Conservation (phyloP, 2,113 vertebrate genomes). For the Tachysurus fulvidraco region DNA sequence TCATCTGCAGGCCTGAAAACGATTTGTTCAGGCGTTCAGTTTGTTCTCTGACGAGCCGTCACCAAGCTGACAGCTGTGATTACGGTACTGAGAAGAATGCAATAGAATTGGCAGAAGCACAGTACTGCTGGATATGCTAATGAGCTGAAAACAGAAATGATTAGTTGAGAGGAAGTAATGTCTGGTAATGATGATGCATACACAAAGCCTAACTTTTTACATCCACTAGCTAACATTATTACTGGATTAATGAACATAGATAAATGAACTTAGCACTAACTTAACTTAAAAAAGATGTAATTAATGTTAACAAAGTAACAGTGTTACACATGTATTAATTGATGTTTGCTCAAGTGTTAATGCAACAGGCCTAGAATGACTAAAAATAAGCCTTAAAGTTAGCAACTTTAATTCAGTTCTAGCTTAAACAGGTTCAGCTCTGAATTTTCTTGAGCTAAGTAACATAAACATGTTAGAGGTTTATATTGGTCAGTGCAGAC, state of each 20-base stretch:
- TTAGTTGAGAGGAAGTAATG: constrained; percentile 4
- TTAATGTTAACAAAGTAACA: not conserved
- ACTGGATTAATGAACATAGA: not conserved
- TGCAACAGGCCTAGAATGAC: not conserved
- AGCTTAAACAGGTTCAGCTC: not conserved
- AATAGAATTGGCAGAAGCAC: not conserved
- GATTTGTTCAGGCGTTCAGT: constrained; percentile 28
- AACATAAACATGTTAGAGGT: not conserved
- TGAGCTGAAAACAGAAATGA: constrained; percentile 4
- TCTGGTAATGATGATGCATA: not conserved
- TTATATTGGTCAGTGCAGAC: not conserved
- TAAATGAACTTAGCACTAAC: not conserved
- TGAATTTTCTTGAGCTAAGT: not conserved
- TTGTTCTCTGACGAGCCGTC: constrained; percentile 8
- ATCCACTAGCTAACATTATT: not conserved
- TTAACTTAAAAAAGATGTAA: not conserved
- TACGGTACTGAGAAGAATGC: constrained; percentile 12
- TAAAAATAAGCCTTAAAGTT: not conserved
- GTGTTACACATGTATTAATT: not conserved
- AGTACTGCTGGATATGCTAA: constrained; percentile 9
- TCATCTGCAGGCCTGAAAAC: not conserved
- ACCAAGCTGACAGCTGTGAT: constrained; percentile 30
- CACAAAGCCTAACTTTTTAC: not conserved
- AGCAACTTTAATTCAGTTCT: not conserved
- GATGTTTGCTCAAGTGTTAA: not conserved